Evolutionary conservation across 2,113 vertebrate species (phyloP).

Genomic region (Tragelaphus buxtoni): DNA sequence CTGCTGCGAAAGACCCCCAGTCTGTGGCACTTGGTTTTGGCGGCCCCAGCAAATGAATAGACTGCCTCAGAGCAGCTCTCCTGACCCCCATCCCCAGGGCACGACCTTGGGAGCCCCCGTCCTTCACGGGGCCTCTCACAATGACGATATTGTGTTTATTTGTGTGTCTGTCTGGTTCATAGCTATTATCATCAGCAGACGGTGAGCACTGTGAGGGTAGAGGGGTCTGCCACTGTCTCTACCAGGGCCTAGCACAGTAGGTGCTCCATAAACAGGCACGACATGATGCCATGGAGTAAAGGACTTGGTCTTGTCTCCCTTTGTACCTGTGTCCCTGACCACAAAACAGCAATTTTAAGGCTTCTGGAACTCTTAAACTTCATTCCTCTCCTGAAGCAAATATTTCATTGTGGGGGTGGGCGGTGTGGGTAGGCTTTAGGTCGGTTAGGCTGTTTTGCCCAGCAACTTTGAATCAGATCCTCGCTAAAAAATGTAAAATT

Average conservation of each 20-base stretch:
- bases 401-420: neutral
- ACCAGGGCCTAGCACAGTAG: neutral
- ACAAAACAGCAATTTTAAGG: neutral
- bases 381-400: neutral
- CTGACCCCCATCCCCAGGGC: neutral
- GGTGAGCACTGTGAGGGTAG: neutral
- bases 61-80: neutral
- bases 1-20: neutral
- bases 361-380: neutral
- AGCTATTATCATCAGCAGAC: neutral
- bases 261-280: neutral
- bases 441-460: neutral
- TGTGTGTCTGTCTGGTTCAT: neutral
- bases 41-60: neutral
- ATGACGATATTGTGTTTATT: no score
- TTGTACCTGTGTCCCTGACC: neutral
- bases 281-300: neutral
- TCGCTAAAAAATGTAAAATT: neutral
- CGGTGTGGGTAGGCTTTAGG: neutral
- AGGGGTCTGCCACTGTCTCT: neutral
- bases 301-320: neutral
- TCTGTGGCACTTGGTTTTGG: neutral
- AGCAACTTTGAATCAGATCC: neutral
- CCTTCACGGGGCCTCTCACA: fast-evolving
- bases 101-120: neutral